A percentile compares a stretch with the other conserved stretches of the same genome.
Evolutionary conservation across 2,113 vertebrate species (phyloP).

Genomic region (Sardina pilchardus): DNA sequence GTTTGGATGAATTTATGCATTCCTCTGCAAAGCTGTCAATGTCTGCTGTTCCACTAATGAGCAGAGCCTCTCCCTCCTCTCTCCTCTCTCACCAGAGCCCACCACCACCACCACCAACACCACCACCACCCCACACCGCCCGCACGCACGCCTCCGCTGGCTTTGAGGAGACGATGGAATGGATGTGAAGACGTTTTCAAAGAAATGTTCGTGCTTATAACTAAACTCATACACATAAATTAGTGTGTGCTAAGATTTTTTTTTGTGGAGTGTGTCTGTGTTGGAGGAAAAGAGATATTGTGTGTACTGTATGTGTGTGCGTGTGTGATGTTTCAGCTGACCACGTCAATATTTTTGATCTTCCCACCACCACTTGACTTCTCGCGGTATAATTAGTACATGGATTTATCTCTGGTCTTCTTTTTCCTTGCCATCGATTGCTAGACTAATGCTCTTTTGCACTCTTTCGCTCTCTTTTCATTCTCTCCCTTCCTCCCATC

Average conservation of each 20-base stretch:
- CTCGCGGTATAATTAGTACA: neutral
- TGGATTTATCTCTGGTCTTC: slow-evolving; percentile 16
- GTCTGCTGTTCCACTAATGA: no score
- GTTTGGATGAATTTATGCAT: no score
- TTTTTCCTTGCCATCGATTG: neutral
- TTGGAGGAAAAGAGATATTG: neutral
- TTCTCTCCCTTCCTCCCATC: neutral
- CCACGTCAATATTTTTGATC: slow-evolving; percentile 29
- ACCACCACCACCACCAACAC: no score
- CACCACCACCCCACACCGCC: no score
- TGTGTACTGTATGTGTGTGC: neutral
- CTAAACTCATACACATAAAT: no score
- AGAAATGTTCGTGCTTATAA: no score
- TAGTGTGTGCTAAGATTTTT: neutral
- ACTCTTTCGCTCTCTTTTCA: neutral
- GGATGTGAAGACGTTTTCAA: no score
- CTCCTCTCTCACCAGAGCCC: no score
- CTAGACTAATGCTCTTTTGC: neutral
- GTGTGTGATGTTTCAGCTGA: neutral
- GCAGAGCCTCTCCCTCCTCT: no score
- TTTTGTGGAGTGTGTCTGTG: neutral
- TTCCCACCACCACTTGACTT: neutral
- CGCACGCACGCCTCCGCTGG: no score
- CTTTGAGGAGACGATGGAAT: no score
- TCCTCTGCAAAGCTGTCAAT: no score